Base-by-base conservation (phyloP, 2,888 invertebrate genomes). In the Erynnis tages region DNA sequence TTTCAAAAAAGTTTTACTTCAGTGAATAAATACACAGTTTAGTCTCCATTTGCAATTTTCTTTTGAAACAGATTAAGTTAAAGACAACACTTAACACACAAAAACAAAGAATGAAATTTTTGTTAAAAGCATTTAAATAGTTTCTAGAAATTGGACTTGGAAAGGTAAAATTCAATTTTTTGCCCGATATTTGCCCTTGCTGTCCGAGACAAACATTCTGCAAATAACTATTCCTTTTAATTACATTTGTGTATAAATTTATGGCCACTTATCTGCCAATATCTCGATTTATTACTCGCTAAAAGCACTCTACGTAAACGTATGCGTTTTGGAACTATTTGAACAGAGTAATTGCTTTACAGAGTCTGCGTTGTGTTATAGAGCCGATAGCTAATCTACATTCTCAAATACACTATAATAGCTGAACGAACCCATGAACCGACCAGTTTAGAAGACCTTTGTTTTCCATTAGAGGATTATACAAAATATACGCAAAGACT, bases 381-480 rank as follows among this genome's bases (percentile, higher is more conserved):
- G 79, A 78, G 78, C 76, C 75, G 75, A 83, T 76, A 79, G 73
- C 79, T 85, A 83, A 88, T 87, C 84, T 87, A 79, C 86, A 83
- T 87, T 79, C 69, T 78, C 78, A 79, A 85, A 77, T 82, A 80
- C 69, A 73, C 68, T 71, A 67, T 76, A 75, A 77, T 77, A 75
- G 71, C 69, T 64, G 71, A 69, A 76, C 67, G 67, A 60, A 69
- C 61, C 54, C 60, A 55, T 66, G 63, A 65, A 58, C 54, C 66
- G 58, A 62, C 86, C 74, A 73, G 56, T 37, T 61, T 55, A 40
- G 17, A 53, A 63, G 85, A 71, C 40, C 84, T 69, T 62, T 69
- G 67, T 62, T 64, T 62, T 54, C 54, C 23, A 27, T 40, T 34
- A 32, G 8, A 32, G 3, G 11, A 8, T 7, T 13, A 10, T 19